Evolutionary conservation across 2,113 vertebrate genomes (phyloP).

Genomic region (Puffinus mauretanicus): DNA sequence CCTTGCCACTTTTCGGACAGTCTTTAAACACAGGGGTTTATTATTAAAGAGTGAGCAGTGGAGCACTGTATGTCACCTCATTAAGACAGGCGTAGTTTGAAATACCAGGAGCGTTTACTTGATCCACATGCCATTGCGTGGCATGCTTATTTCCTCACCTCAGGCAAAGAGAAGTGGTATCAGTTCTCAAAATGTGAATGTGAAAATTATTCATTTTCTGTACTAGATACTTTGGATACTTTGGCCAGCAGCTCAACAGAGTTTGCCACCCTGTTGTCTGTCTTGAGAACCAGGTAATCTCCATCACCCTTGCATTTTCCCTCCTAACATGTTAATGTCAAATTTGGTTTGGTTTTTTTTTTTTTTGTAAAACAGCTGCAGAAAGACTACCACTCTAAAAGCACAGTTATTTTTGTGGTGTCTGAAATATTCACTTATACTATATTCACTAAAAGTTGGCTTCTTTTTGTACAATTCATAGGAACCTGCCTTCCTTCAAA

Average conservation of each 20-base stretch:
- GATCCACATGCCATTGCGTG: rapidly evolving
- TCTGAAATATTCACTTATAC: not conserved
- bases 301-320: not conserved
- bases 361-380: not conserved
- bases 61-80: not conserved
- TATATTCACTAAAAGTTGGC: not conserved
- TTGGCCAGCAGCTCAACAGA: not conserved
- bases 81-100: not conserved
- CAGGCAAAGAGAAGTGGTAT: not conserved
- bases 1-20: not conserved
- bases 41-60: not conserved
- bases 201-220: not conserved
- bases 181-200: not conserved
- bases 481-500: not conserved
- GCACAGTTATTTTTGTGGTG: not conserved
- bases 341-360: not conserved
- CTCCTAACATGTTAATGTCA: not conserved
- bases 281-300: not conserved
- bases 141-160: not conserved
- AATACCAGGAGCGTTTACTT: not conserved
- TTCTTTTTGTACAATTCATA: not conserved
- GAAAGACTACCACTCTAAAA: not conserved
- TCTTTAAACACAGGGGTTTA: not conserved
- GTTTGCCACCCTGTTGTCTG: not conserved
- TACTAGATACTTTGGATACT: not conserved